Base-by-base conservation (phyloP, 2,888 invertebrate species). In the Campoletis raptor region DNA sequence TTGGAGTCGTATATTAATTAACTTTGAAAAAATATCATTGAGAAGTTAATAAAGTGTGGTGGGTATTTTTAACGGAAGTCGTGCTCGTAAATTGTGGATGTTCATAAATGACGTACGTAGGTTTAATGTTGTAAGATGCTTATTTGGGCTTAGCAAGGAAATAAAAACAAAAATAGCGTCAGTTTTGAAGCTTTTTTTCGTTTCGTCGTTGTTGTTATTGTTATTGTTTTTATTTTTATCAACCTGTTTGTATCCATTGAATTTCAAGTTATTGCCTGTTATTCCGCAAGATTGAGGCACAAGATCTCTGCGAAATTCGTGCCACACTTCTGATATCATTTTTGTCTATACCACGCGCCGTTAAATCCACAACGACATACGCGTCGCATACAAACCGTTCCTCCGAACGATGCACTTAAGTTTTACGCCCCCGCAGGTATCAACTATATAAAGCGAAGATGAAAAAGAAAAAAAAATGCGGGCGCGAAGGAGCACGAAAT, bases 271-370 rank as follows among this genome's bases (percentile, higher is more conserved):
- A 85, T 77, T 36, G 76, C 70, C 24, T 18, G 64, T 48, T 70
- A 66, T 77, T 42, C 57, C 37, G 37, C 48, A 42, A 79, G 21
- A 21, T n/a, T 2, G 21, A 24, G 57, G 21, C n/a, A 45, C 54
- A 66, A 73, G 36, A 42, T 67, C 48, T 48, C 54, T 42, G 54
- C 24, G 61, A 15, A 36, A 78, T 12, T 24, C 61, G 30, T 61
- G n/a, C 30, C n/a, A 57, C 42, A 61, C 36, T 54, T 37, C 57
- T 69, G 37, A 37, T 57, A 74, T 73, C 54, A 83, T 85, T 81
- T 85, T 81, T 70, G 80, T 81, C 76, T 74, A 81, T 66, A 67
- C 69, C 64, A 81, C 72, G 81, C 69, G 52, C 76, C 21, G 85
- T 85, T 85, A 76, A 76, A 70, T 77, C 42, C 48, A n/a, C 42